phyloP scores from a whole-genome alignment of 2,888 invertebrate genomes.

The Polydesmus complanatus region DNA sequence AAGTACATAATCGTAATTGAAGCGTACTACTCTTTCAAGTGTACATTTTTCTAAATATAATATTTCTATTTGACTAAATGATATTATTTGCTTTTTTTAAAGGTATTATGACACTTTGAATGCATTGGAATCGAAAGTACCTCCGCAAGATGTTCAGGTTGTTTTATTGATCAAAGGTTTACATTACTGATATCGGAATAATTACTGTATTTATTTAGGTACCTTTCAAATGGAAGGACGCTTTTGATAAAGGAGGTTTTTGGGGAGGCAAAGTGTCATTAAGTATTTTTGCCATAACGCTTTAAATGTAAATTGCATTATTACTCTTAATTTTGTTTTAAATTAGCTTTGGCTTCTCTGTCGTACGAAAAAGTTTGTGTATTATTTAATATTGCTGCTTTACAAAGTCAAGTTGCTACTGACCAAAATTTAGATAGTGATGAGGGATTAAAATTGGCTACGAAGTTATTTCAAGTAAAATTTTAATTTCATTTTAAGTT shows the following conservation, averaged over 20 bases:
- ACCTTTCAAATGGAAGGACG: conserved; percentile 99
- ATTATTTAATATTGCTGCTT: conserved; percentile 87
- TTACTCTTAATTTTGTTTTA: not conserved
- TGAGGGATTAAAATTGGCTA: conserved; percentile 82
- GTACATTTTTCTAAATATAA: too few relatives aligned
- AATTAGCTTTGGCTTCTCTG: conserved; percentile 67
- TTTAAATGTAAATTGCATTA: not conserved
- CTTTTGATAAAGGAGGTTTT: conserved; percentile 88
- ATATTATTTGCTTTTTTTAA: too few relatives aligned
- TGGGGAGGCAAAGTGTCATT: conserved; percentile 83
- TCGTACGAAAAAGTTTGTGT: conserved; percentile 88
- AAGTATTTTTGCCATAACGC: conserved; percentile 43
- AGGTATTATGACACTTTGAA: conserved; percentile 95
- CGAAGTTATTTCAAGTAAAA: conserved; percentile 75
- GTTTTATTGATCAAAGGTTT: too few relatives aligned
- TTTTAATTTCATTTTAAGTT: not conserved
- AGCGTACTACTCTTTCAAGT: too few relatives aligned
- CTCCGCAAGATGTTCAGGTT: conserved; percentile 67
- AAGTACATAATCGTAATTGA: too few relatives aligned
- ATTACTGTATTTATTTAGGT: conserved; percentile 46
- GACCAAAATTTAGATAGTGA: conserved; percentile 74
- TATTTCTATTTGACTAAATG: too few relatives aligned
- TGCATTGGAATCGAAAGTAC: conserved; percentile 83
- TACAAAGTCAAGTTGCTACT: conserved; percentile 77
- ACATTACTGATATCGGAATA: conserved; percentile 1